Evolutionary conservation across 1,140 invertebrate species (phyloP).

Genomic region (Proctacanthus coquilletti): DNA sequence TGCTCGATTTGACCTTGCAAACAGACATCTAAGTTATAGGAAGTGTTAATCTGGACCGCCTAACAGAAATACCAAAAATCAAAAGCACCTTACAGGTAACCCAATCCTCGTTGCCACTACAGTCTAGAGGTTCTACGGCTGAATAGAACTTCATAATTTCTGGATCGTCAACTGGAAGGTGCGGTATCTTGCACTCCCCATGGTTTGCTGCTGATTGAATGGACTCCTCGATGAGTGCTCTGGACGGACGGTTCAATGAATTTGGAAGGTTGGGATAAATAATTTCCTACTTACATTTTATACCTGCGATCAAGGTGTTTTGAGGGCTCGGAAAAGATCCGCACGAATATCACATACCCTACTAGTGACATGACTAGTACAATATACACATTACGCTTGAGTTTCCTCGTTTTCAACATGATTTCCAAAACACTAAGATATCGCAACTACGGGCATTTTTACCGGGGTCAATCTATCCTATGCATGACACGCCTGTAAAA

Average conservation of each 20-base stretch:
- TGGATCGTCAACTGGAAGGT: slow-evolving; percentile 44
- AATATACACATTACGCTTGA: too few relatives aligned
- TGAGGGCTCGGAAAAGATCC: not conserved
- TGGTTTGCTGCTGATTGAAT: slow-evolving; percentile 26
- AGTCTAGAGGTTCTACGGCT: slow-evolving; percentile 39
- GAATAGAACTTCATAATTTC: slow-evolving; percentile 53
- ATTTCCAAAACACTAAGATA: too few relatives aligned
- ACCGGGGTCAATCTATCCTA: too few relatives aligned
- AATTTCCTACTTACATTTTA: not conserved
- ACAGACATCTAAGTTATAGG: slow-evolving; percentile 28
- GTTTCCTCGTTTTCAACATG: too few relatives aligned
- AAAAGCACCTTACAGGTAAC: slow-evolving; percentile 33
- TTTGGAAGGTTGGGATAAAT: not conserved
- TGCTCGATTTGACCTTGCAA: slow-evolving; percentile 35
- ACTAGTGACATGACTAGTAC: too few relatives aligned
- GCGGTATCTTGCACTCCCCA: slow-evolving; percentile 43
- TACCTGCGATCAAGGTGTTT: not conserved
- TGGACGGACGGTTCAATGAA: slow-evolving; percentile 7
- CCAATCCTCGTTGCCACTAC: slow-evolving; percentile 40
- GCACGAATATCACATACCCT: too few relatives aligned
- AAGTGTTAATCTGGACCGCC: not conserved
- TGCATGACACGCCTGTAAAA: too few relatives aligned
- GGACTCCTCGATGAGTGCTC: slow-evolving; percentile 27
- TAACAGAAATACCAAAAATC: too few relatives aligned
- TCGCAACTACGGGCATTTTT: too few relatives aligned